phyloP scores from a whole-genome alignment of 1,140 invertebrate genomes.

The Tetramorium alpestre region DNA sequence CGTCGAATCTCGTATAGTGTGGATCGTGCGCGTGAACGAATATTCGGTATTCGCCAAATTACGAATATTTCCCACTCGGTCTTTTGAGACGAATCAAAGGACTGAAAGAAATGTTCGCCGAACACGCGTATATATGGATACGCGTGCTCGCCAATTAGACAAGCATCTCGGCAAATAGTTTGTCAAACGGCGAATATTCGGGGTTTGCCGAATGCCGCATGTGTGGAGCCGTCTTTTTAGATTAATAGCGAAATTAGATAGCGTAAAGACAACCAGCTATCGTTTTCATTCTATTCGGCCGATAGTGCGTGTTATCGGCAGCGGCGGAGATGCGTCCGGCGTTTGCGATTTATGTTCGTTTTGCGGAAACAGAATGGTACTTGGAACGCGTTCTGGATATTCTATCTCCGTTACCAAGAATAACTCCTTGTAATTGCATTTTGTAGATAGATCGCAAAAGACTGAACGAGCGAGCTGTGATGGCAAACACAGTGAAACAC shows the following conservation, averaged over 20 bases:
- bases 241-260: constrained; percentile 14
- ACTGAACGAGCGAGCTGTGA: constrained; percentile 20
- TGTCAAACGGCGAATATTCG: too few relatives aligned
- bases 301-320: constrained; percentile 30
- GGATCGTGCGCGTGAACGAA: too few relatives aligned
- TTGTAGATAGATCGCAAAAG: constrained; percentile 42
- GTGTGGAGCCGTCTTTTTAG: background rate
- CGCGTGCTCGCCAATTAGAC: too few relatives aligned
- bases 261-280: background rate
- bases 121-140: too few relatives aligned
- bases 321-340: constrained; percentile 7
- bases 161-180: too few relatives aligned
- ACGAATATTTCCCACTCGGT: too few relatives aligned
- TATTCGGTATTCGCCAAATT: too few relatives aligned
- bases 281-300: constrained; percentile 33
- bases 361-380: constrained; percentile 12
- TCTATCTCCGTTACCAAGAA: background rate
- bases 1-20: too few relatives aligned
- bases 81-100: too few relatives aligned
- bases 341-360: constrained; percentile 21
- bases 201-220: too few relatives aligned
- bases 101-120: too few relatives aligned
- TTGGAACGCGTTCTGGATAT: constrained; percentile 1
- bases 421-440: constrained; percentile 6
- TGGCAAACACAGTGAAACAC: background rate